Evolutionary conservation across 2,797 vertebrate species (phyloP), one percentile per base, ranked within the genome.

Genomic region (Gobio occitaniae): DNA sequence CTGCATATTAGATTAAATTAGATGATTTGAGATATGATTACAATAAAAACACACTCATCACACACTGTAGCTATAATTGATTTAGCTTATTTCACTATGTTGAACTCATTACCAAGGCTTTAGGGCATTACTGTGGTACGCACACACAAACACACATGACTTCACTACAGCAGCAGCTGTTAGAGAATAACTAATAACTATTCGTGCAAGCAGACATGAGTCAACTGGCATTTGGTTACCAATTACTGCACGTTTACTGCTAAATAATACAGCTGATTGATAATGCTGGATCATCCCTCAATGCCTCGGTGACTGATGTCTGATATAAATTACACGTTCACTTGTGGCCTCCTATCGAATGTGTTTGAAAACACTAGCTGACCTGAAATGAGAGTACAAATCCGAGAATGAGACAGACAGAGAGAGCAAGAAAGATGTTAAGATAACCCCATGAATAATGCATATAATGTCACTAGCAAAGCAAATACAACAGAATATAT

Each of bases 381-480:
- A 95, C 94, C 94, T 93, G 91, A 91, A 93, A 89, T 87, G 91
- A 91, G 94, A 92, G 93, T 95, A 94, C 94, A 74, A 63, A 72
- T 29, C 17, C 12, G 29, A 65, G 19, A 63, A 75, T n/a, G 29
- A 83, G 29, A 63, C 25, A 48, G 36, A 71, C 25, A 41, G 65
- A 71, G 25, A 21, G 17, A 88, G 68, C 87, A 16, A 84, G 90
- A 21, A 69, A 48, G 50, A 78, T 59, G 47, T n/a, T 16, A 66
- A 29, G 36, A 83, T 44, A 52, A 83, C 29, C 38, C 3, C 93
- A 95, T 95, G 94, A 95, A 95, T 95, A 95, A 95, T 95, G 93
- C 93, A 94, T 91, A 92, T 91, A 88, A 84, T 92, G 91, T 92
- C 93, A 90, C 92, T 91, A 94, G 95, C 94, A 93, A 95, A 93